Evolutionary conservation across 2,888 invertebrate genomes (phyloP).

Genomic region (Tiphia femorata): DNA sequence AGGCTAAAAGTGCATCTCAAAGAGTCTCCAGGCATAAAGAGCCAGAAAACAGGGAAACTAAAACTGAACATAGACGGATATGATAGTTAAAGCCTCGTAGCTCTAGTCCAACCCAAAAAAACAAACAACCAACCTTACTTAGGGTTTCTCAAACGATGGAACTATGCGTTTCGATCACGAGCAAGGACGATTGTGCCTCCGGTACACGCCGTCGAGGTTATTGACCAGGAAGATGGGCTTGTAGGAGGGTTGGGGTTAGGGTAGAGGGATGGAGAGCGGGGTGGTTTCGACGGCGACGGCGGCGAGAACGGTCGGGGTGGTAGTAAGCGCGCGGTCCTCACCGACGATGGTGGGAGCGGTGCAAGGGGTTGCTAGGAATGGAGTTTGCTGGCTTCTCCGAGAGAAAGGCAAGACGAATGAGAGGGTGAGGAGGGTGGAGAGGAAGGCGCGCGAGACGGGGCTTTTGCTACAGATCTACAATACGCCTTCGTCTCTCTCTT

Average conservation of each 20-base stretch:
- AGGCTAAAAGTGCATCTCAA: no score
- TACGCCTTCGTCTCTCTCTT: no score
- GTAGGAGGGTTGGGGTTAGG: constrained; percentile 32
- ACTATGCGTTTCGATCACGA: constrained; percentile 23
- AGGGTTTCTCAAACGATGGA: constrained; percentile 3
- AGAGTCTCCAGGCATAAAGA: no score
- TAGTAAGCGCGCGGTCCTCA: constrained; percentile 8
- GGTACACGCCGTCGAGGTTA: constrained; percentile 44
- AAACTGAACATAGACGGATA: no score
- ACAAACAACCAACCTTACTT: no score
- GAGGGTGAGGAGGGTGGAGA: constrained; percentile 3
- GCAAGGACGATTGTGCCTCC: constrained; percentile 6
- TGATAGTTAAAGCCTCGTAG: no score
- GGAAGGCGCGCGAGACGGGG: constrained; percentile 5
- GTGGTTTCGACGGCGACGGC: constrained; percentile 25
- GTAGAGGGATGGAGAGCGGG: constrained; percentile 15
- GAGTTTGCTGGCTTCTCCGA: constrained; percentile 36
- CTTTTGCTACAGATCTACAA: constrained; percentile 38
- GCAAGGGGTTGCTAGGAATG: constrained; percentile 22
- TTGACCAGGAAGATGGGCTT: constrained; percentile 50
- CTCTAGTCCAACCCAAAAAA: no score
- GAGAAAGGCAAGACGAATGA: constrained; percentile 18
- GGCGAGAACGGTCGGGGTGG: constrained; percentile 16
- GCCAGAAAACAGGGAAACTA: no score
- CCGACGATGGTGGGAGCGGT: constrained; percentile 1